Base-by-base conservation (phyloP, 2,797 vertebrate species). In the Aphelocoma californica region DNA sequence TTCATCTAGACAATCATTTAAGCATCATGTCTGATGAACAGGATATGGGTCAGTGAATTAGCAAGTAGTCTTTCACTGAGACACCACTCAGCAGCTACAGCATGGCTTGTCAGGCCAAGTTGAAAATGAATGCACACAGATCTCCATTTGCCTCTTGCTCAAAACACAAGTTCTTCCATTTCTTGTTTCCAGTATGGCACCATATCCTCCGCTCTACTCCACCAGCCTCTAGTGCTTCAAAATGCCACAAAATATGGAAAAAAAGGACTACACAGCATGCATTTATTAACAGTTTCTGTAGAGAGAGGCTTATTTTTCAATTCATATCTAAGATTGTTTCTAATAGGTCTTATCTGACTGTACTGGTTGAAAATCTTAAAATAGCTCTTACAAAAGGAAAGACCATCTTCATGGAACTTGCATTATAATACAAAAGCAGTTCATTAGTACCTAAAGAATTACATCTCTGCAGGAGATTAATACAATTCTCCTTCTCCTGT, bases 371-470 rank as follows among this genome's bases (percentile, higher is more conserved):
- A 96, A 79, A 79, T 10, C 24, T 47, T 74, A 64, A 93, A 95
- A 92, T 23, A 72, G 47, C 34, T 94, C 53, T 75, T 77, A 19
- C 19, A 80, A 72, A 95, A 96, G 67, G 26, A 94, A 69, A 81
- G 32, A 72, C 10, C 36, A 47, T 85, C 45, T 65, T 42, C 10
- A 7, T 36, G 16, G 47, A 94, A 83, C 25, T 67, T 77, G 29
- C 17, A 90, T 88, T 91, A 88, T 25, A 94, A 94, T 57, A 86
- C 11, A 4, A 96, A 96, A 96, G 29, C 23, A 87, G 53, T n/a
- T 93, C 56, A 81, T 93, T 94, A 81, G 65, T 92, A 54, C 45
- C 44, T 85, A 81, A 84, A 85, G 77, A 85, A 93, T 83, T 73
- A 74, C 25, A 44, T 62, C 78, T 95, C 73, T 86, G 48, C 91